Conservation (phyloP, 2,888 invertebrate species). For the Brachyptera risi region DNA sequence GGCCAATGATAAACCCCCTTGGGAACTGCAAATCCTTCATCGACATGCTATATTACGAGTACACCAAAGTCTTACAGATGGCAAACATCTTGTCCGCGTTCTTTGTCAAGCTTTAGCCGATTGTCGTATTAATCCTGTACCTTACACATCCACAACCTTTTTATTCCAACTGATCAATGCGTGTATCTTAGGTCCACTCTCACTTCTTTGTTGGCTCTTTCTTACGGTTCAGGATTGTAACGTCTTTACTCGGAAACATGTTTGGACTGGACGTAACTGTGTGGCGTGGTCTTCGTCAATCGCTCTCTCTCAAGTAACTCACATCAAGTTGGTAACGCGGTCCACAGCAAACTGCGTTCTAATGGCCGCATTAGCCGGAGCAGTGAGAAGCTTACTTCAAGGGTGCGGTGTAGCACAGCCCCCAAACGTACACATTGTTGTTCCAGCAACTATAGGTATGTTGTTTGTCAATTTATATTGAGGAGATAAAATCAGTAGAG, state of each 20-base stretch:
- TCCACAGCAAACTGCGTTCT: conserved; percentile 52
- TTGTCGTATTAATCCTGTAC: conserved; percentile 36
- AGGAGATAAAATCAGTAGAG: no score
- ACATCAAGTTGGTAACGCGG: conserved; percentile 52
- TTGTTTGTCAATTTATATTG: neutral
- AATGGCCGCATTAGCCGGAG: conserved; percentile 50
- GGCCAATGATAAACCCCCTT: conserved; percentile 46
- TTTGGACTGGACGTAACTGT: conserved; percentile 13
- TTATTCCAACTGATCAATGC: neutral
- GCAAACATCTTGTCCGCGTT: conserved; percentile 47
- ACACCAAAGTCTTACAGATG: conserved; percentile 52
- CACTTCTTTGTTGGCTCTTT: conserved; percentile 48
- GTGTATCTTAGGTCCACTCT: conserved; percentile 41
- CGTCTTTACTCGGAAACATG: conserved; percentile 39
- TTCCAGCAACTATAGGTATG: conserved; percentile 9
- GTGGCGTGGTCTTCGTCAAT: conserved; percentile 49
- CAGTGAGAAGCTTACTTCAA: conserved; percentile 48
- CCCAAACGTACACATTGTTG: conserved; percentile 46
- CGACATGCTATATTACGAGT: conserved; percentile 47
- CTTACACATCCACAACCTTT: conserved; percentile 33
- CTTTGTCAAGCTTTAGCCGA: conserved; percentile 34
- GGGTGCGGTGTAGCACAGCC: conserved; percentile 49
- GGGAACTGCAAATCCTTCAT: conserved; percentile 51
- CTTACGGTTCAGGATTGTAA: conserved; percentile 46
- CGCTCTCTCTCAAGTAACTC: conserved; percentile 36